These are phyloP conservation scores for Formica exsecta DNA, from an alignment of 1,140 invertebrate genomes.

Conservation along the genomic window DNA sequence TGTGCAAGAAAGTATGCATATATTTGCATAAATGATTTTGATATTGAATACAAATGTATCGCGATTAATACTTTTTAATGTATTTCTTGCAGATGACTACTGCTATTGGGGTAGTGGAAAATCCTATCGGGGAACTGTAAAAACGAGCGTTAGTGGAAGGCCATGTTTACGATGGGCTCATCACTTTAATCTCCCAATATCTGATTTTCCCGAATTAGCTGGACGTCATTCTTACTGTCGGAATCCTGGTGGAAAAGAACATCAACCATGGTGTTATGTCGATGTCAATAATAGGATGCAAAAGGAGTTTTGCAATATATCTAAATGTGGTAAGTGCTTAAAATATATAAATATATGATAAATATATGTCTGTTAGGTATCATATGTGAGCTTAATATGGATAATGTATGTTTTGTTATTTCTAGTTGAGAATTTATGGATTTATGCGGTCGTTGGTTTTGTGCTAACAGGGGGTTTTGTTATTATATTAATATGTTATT, in stretches of 20 bases:
- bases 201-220: conserved; percentile 93
- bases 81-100: conserved; percentile 88
- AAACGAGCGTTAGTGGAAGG: conserved; percentile 90
- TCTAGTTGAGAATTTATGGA: conserved; percentile 86
- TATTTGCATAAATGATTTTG: not conserved
- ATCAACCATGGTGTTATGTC: conserved; percentile 97
- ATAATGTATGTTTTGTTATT: conserved; percentile 58
- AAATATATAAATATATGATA: not conserved
- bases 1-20: conserved; percentile 87
- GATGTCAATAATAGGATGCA: conserved; percentile 89
- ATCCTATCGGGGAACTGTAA: conserved; percentile 93
- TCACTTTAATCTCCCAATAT: conserved; percentile 90
- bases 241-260: conserved; percentile 93
- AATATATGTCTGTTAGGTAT: not conserved
- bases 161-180: conserved; percentile 94
- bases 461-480: conserved; percentile 86
- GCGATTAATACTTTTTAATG: conserved; percentile 29
- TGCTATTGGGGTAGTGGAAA: conserved; percentile 95
- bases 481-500: conserved; percentile 83
- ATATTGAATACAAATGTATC: not conserved
- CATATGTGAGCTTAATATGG: not conserved
- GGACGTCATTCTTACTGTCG: conserved; percentile 96
- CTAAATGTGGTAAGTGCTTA: conserved; percentile 89
- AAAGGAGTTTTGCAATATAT: conserved; percentile 93
- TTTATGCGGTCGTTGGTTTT: conserved; percentile 88